Evolutionary conservation across 2,888 invertebrate genomes (phyloP).

Genomic region (Mimachlamys varia): DNA sequence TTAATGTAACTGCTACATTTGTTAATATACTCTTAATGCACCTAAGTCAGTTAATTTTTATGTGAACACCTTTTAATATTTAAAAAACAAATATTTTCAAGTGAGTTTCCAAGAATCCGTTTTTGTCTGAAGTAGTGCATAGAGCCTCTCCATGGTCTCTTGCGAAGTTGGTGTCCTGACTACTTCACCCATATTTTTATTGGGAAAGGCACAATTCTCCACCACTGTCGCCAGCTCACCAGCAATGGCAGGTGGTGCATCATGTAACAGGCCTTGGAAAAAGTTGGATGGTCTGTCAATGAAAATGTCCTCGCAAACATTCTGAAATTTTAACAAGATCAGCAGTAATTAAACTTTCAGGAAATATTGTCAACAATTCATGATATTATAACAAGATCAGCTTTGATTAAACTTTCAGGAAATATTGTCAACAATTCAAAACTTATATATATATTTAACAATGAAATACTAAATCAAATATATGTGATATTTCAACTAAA

Average conservation of each 20-base stretch:
- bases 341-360: too few species aligned
- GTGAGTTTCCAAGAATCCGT: neutral
- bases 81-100: neutral
- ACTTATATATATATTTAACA: too few species aligned
- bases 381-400: slow-evolving; percentile 46
- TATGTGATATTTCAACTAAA: too few species aligned
- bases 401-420: too few species aligned
- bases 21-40: too few species aligned
- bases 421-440: too few species aligned
- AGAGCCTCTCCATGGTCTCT: slow-evolving; percentile 55
- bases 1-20: too few species aligned
- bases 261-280: slow-evolving; percentile 59
- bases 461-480: too few species aligned
- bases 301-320: slow-evolving; percentile 69
- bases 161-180: slow-evolving; percentile 50
- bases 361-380: too few species aligned
- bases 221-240: slow-evolving; percentile 55
- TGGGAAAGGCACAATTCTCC: slow-evolving; percentile 62
- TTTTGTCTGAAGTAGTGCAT: slow-evolving; percentile 55
- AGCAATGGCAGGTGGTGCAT: slow-evolving; percentile 59
- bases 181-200: slow-evolving; percentile 47
- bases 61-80: too few species aligned
- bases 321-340: slow-evolving; percentile 52
- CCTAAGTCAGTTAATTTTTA: too few species aligned
- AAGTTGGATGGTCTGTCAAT: slow-evolving; percentile 57